Evolutionary conservation across 1,140 invertebrate genomes (phyloP), one percentile per base, ranked within the genome.

Genomic region (Dendrolimus punctatus): DNA sequence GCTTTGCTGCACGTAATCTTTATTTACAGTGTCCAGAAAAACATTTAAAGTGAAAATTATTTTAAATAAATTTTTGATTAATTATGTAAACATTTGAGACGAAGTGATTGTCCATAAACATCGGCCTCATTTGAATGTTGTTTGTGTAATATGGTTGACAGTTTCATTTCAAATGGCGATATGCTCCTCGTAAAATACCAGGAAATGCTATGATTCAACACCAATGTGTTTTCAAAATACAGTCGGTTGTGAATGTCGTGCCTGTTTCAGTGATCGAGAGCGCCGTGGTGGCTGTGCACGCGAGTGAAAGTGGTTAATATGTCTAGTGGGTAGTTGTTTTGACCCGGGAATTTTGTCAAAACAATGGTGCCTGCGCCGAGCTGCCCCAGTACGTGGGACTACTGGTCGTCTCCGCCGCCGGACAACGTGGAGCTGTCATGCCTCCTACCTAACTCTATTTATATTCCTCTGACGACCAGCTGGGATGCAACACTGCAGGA

Each of bases 391-490:
- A 87, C 84, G 49, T 91, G 90, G 72, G 90, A 92, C 66, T 92
- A 91, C 70, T 92, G 91, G 91, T 73, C 87, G 59, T 87, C 87
- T 57, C 86, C 88, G 59, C 88, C 89, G 42, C 90, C 90, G 40
- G 89, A 90, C 63, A 80, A 87, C 46, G 91, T 95, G 23, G 90
- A 92, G 62, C 82, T 97, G 37, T 93, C 92, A 62, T 96, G 94
- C 76, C 87, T 97, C 44, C 90, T 97, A 90, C 95, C 95, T 53
- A 96, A 95, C 87, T 95, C 95, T 51, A 89, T 95, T 68, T 84
- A 93, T 65, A 92, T 96, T 61, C 88, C 90, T 40, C 72, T 96
- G 6, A 89, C 89, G 55, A 91, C 91, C 9, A 92, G 90, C 69
- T 90, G 90, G 63, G 91, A 93, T 86, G 89, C 91, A 38, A 93